Conservation (phyloP, 2,797 vertebrate species). For the Halcyon smyrnensis region DNA sequence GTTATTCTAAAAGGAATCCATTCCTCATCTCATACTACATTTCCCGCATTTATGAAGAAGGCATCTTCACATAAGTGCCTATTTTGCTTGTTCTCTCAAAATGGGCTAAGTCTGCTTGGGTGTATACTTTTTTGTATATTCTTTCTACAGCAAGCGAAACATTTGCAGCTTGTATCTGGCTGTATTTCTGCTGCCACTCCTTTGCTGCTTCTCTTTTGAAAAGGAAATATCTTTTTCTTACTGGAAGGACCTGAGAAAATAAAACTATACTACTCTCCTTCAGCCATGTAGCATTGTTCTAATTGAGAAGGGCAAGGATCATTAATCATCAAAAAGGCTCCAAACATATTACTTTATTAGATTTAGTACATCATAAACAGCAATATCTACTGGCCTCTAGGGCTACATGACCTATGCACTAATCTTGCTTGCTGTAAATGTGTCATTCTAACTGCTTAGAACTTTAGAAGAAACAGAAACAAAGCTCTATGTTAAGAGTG, state of each 20-base stretch:
- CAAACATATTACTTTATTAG: not conserved
- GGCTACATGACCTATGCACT: not conserved
- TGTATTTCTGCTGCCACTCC: not conserved
- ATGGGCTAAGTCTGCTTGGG: not conserved
- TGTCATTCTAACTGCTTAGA: not conserved
- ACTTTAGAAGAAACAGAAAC: not conserved
- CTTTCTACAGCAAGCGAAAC: not conserved
- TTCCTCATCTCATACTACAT: not conserved
- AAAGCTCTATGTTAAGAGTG: not conserved
- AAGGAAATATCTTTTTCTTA: not conserved
- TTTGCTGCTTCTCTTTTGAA: not conserved
- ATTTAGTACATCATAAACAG: not conserved
- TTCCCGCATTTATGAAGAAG: not conserved
- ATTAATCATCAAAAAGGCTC: constrained; percentile 10
- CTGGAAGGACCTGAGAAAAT: not conserved
- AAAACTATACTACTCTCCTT: constrained; percentile 29
- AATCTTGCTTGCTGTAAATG: not conserved
- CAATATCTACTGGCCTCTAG: not conserved
- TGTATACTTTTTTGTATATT: not conserved
- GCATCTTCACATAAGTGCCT: not conserved
- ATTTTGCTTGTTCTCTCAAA: not conserved
- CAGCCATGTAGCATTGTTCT: not conserved
- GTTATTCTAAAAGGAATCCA: not conserved
- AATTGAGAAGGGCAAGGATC: not conserved
- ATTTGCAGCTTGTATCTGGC: not conserved